Evolutionary conservation across 2,113 vertebrate genomes (phyloP).

Genomic region (Columba livia): DNA sequence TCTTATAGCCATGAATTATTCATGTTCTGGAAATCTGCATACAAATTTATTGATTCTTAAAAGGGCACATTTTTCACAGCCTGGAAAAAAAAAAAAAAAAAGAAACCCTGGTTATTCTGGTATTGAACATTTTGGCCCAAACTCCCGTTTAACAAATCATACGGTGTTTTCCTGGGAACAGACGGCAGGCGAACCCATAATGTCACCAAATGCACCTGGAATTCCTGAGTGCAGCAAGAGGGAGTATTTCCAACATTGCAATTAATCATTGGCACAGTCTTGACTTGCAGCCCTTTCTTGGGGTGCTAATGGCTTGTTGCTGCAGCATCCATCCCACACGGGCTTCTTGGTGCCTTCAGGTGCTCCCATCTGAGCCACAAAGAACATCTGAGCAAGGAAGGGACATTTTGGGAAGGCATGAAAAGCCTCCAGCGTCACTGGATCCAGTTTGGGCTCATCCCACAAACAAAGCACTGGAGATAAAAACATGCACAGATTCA

Average conservation of each 20-base stretch:
- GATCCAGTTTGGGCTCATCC: neutral
- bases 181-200: neutral
- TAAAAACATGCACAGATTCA: neutral
- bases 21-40: slow-evolving; percentile 49
- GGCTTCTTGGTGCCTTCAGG: neutral
- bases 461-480: neutral
- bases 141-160: neutral
- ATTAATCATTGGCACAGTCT: neutral
- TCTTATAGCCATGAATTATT: slow-evolving; percentile 59
- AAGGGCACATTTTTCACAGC: slow-evolving; percentile 1
- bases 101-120: neutral
- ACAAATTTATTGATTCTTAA: slow-evolving; percentile 57
- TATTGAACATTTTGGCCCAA: neutral
- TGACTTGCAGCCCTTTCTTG: neutral
- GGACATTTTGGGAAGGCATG: neutral
- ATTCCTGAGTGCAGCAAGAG: neutral
- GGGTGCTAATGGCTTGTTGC: neutral
- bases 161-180: neutral
- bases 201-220: slow-evolving; percentile 13
- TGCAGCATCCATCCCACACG: neutral
- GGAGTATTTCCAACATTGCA: neutral
- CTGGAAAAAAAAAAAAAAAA: neutral
- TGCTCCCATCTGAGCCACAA: neutral
- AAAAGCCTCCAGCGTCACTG: neutral
- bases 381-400: neutral